Percentiles rank a stretch among this genome's conserved stretches.
Conservation (phyloP, 2,888 invertebrate species). For the Micoletzkya japonica region DNA sequence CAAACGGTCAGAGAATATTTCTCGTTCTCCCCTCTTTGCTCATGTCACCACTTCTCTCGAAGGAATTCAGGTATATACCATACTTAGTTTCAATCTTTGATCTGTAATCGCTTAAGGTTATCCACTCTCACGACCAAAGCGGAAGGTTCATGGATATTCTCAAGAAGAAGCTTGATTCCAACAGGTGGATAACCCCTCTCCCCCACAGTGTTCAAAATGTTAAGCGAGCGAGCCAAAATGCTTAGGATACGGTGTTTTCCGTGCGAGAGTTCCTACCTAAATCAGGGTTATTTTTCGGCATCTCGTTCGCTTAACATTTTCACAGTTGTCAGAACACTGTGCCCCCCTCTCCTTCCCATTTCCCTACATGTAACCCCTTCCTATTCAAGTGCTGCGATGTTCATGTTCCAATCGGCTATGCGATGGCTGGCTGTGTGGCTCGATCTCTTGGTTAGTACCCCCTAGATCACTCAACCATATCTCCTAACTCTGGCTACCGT, state of each 20-base stretch:
- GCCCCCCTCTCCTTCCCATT: no score
- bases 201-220: no score
- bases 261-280: no score
- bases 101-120: conserved; percentile 48
- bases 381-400: conserved; percentile 55
- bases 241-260: no score
- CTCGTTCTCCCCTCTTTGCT: conserved; percentile 71
- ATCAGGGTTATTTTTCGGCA: no score
- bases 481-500: neutral
- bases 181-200: no score
- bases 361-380: no score
- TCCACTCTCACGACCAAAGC: conserved; percentile 70
- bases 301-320: no score
- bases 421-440: conserved; percentile 66
- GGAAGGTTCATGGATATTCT: conserved; percentile 54
- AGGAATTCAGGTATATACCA: conserved; percentile 19
- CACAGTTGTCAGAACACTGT: no score
- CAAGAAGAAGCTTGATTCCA: conserved; percentile 57
- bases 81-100: no score
- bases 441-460: conserved; percentile 59
- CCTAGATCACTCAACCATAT: neutral
- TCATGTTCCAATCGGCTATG: conserved; percentile 65
- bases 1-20: conserved; percentile 70
- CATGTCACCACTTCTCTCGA: conserved; percentile 70
- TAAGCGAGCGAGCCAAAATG: no score